phyloP scores from a whole-genome alignment of 2,888 invertebrate genomes.

The Orgyia antiqua region DNA sequence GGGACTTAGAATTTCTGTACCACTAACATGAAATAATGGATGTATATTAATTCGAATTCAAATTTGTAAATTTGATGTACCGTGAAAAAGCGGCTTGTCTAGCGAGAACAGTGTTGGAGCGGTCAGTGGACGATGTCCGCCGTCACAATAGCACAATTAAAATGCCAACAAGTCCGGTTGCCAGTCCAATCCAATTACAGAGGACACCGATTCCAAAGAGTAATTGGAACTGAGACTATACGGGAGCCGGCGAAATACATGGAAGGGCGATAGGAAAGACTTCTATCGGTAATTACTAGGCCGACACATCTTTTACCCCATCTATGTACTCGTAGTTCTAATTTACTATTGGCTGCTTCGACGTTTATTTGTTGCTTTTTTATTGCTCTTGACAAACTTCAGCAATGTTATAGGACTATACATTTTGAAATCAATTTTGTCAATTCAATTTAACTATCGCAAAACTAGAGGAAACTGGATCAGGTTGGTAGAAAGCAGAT shows the following conservation, averaged over 20 bases:
- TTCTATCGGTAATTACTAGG: slow-evolving; percentile 37
- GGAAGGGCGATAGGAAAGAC: slow-evolving; percentile 41
- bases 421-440: no score
- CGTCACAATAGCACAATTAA: slow-evolving; percentile 79
- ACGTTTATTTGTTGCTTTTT: no score
- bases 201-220: slow-evolving; percentile 75
- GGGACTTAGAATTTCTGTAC: no score
- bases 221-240: slow-evolving; percentile 70
- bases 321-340: no score
- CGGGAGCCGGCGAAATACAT: slow-evolving; percentile 58
- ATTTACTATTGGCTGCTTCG: no score
- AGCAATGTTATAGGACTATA: slow-evolving; percentile 9
- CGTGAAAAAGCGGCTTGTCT: slow-evolving; percentile 60
- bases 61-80: slow-evolving; percentile 36
- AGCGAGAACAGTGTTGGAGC: slow-evolving; percentile 49
- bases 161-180: slow-evolving; percentile 77
- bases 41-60: no score
- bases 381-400: neutral
- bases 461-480: slow-evolving; percentile 42
- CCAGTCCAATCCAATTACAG: slow-evolving; percentile 76
- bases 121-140: slow-evolving; percentile 57
- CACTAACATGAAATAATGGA: no score
- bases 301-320: slow-evolving; percentile 19
- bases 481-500: slow-evolving; percentile 44
- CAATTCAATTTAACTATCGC: slow-evolving; percentile 32